Conservation (phyloP, 2,797 vertebrate species). For the Sebastes diploproa region DNA sequence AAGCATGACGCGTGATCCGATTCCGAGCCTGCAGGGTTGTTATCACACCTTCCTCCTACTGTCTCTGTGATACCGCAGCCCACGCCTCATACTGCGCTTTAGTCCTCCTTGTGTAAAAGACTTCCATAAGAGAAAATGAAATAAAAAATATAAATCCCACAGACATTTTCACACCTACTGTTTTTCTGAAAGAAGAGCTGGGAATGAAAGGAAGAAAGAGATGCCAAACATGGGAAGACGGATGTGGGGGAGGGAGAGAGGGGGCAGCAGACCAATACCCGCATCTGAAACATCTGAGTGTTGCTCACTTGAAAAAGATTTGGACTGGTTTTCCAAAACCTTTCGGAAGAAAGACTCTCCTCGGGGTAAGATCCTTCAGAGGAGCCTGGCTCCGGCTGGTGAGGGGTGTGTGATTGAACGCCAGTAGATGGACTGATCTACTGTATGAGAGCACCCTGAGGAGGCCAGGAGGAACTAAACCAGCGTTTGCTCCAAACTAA, state of each 20-base stretch:
- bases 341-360: constrained; percentile 34
- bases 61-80: constrained; percentile 52
- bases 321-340: constrained; percentile 39
- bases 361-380: constrained; percentile 26
- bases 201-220: constrained; percentile 39
- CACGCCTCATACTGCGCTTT: constrained; percentile 39
- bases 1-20: constrained; percentile 39
- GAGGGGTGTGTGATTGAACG: constrained; percentile 31
- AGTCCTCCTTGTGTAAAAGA: constrained; percentile 23
- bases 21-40: constrained; percentile 48
- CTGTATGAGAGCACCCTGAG: constrained; percentile 16
- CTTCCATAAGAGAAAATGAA: constrained; percentile 25
- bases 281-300: constrained; percentile 48
- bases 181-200: constrained; percentile 51
- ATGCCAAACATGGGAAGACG: constrained; percentile 16
- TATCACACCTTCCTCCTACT: constrained; percentile 64
- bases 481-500: background rate
- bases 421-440: constrained; percentile 32
- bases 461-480: constrained; percentile 22
- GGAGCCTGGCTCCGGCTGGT: constrained; percentile 19
- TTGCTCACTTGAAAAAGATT: constrained; percentile 56
- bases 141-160: constrained; percentile 25
- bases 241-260: background rate
- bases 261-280: constrained; percentile 14
- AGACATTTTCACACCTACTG: constrained; percentile 56